phyloP scores from a whole-genome alignment of 2,113 vertebrate genomes.

The Nematolebias whitei region DNA sequence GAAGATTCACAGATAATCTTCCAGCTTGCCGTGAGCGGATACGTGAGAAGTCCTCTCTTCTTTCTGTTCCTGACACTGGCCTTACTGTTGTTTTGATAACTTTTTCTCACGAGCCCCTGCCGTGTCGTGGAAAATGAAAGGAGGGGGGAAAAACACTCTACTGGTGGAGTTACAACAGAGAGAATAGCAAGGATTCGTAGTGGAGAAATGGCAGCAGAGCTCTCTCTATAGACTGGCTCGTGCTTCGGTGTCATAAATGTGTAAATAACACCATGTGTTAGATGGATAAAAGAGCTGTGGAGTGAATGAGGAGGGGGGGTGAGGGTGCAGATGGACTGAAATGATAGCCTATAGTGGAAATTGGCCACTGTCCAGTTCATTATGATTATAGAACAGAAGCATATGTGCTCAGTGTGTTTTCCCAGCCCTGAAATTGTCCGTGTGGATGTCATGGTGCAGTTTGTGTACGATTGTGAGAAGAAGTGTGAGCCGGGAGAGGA shows the following conservation, averaged over 20 bases:
- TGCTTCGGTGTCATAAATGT: constrained; percentile 75
- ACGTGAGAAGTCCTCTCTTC: constrained; percentile 54
- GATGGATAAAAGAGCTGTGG: constrained; percentile 43
- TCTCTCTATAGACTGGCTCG: constrained; percentile 57
- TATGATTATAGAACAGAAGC: constrained; percentile 64
- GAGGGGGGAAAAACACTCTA: neutral
- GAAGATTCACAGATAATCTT: constrained; percentile 74
- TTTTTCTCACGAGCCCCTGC: constrained; percentile 28
- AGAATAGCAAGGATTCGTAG: constrained; percentile 25
- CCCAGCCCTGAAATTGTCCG: constrained; percentile 41
- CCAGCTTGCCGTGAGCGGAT: constrained; percentile 59
- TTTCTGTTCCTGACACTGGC: constrained; percentile 51
- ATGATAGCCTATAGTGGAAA: constrained; percentile 72
- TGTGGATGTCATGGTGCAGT: constrained; percentile 42
- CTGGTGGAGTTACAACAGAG: constrained; percentile 34
- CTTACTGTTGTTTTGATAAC: constrained; percentile 56
- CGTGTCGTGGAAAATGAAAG: constrained; percentile 4
- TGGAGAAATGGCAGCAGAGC: constrained; percentile 46
- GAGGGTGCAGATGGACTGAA: constrained; percentile 70
- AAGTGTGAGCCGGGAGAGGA: constrained; percentile 34
- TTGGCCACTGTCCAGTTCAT: constrained; percentile 69
- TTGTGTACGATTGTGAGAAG: constrained; percentile 22
- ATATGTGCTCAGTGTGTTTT: constrained; percentile 68
- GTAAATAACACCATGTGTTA: constrained; percentile 78
- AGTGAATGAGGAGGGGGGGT: constrained; percentile 28